Conservation (phyloP, 2,888 invertebrate genomes). For the Stramonita haemastoma region DNA sequence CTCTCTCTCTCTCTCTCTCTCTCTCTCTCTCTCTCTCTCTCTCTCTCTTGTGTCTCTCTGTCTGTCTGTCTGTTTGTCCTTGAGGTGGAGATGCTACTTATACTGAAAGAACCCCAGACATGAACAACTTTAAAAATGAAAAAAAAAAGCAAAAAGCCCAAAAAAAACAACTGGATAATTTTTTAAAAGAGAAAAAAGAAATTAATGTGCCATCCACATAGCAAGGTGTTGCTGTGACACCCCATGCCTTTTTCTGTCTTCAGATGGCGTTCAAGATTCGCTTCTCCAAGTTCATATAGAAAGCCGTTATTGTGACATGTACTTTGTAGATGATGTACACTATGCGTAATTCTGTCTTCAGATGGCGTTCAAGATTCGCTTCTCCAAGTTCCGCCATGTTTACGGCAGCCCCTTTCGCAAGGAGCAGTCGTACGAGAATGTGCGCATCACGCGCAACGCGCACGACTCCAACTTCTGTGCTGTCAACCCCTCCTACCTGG, state of each 20-base stretch:
- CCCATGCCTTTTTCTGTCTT: not conserved
- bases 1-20: not conserved
- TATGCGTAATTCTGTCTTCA: not conserved
- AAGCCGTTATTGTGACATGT: not conserved
- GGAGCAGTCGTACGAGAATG: slow-evolving; percentile 98
- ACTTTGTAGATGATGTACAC: not conserved
- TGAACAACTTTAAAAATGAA: too few relatives aligned
- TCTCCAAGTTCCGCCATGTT: slow-evolving; percentile 98
- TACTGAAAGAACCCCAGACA: too few relatives aligned
- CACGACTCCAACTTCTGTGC: slow-evolving; percentile 99
- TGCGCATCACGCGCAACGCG: slow-evolving; percentile 94
- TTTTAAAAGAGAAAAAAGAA: too few relatives aligned
- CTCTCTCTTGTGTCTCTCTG: not conserved
- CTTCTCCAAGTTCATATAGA: slow-evolving; percentile 89
- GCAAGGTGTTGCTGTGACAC: too few relatives aligned
- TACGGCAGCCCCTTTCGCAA: slow-evolving; percentile 93
- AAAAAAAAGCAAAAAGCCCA: too few relatives aligned
- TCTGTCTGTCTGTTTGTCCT: too few relatives aligned
- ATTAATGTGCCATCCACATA: too few relatives aligned
- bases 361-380: slow-evolving; percentile 82
- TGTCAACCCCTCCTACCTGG: slow-evolving; percentile 97
- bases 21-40: not conserved
- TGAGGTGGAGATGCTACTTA: too few relatives aligned
- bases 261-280: slow-evolving; percentile 81
- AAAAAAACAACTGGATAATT: too few relatives aligned